Evolutionary conservation across 2,888 invertebrate species (phyloP).

Genomic region (Acanthosepion lycidas): DNA sequence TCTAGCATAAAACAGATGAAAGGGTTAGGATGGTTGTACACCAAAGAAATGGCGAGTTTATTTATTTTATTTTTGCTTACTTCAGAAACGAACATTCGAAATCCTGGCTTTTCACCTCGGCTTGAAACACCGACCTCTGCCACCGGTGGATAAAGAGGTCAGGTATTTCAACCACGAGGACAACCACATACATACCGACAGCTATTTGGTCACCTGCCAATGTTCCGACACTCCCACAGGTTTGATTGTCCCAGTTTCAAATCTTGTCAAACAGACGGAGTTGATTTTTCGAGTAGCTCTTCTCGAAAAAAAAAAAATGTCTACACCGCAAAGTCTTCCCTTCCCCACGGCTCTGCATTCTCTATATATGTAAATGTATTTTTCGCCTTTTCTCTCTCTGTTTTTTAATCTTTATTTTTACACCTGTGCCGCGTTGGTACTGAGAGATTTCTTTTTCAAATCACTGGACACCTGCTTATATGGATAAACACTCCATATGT

Average conservation of each 20-base stretch:
- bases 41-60: no score
- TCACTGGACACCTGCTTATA: neutral
- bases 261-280: neutral
- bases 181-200: neutral
- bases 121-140: neutral
- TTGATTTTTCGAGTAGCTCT: no score
- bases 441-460: neutral
- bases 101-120: neutral
- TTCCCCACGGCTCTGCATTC: neutral
- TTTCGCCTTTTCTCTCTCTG: neutral
- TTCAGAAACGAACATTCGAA: no score
- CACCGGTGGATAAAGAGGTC: neutral
- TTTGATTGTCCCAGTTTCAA: neutral
- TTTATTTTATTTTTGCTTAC: no score
- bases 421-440: conserved; percentile 21
- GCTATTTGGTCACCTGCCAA: neutral
- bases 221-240: neutral
- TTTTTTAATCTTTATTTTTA: neutral
- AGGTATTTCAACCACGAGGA: neutral
- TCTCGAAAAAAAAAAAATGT: neutral
- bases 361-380: neutral
- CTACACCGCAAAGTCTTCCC: neutral
- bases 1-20: no score
- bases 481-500: neutral
- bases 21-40: no score